These are phyloP conservation scores for Cephalotes varians DNA, from an alignment of 2,888 invertebrate genomes.

Conservation along the genomic window DNA sequence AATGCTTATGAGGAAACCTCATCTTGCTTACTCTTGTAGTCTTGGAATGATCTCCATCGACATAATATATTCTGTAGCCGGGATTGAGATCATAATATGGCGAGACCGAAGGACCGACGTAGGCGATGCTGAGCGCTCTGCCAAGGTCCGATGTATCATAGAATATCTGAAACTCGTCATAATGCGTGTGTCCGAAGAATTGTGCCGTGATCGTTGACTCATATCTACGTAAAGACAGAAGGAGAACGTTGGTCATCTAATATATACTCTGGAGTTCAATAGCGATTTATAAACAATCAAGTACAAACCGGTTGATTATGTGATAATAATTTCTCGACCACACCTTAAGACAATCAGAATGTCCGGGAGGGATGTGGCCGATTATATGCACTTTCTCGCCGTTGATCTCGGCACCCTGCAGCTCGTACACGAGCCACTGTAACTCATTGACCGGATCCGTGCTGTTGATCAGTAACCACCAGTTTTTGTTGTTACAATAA, in stretches of 20 bases:
- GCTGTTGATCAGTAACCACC: conserved; percentile 97
- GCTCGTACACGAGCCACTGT: conserved; percentile 97
- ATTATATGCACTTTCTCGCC: conserved; percentile 99
- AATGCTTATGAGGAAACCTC: neutral
- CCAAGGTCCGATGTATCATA: conserved; percentile 94
- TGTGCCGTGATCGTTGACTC: conserved; percentile 96
- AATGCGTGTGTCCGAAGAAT: conserved; percentile 98
- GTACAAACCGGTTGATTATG: conserved; percentile 90
- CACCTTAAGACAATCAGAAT: conserved; percentile 96
- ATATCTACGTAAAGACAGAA: conserved; percentile 86
- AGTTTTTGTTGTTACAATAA: conserved; percentile 98
- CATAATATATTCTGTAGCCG: conserved; percentile 97
- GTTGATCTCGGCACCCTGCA: conserved; percentile 97
- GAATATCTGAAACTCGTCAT: conserved; percentile 97
- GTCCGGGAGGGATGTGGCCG: conserved; percentile 98
- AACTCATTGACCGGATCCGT: conserved; percentile 98
- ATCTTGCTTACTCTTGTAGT: conserved; percentile 90
- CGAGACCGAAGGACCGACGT: conserved; percentile 97
- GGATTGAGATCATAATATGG: conserved; percentile 97
- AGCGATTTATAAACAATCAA: neutral
- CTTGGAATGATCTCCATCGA: conserved; percentile 96
- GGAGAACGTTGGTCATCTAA: conserved; percentile 11
- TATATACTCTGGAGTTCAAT: neutral
- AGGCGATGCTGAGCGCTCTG: conserved; percentile 95
- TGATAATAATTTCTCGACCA: conserved; percentile 98